Conservation (phyloP, 2,888 invertebrate genomes). For the Choristoneura rosaceana region DNA sequence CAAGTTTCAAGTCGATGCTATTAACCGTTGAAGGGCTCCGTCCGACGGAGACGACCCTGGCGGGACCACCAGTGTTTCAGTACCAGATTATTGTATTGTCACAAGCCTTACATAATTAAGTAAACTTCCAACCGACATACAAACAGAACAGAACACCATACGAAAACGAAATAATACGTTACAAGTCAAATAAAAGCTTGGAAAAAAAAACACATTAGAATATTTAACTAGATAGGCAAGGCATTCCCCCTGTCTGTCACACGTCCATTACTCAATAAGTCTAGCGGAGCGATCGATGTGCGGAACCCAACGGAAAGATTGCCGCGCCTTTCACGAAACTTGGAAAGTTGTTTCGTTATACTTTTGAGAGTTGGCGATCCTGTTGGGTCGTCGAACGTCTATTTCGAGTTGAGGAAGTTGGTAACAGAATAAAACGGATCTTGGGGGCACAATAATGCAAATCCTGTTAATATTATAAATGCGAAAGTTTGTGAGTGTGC, state of each 20-base stretch:
- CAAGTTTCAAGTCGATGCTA: no score
- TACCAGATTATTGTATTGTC: no score
- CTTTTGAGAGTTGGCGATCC: slow-evolving; percentile 7
- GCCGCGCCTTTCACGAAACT: slow-evolving; percentile 17
- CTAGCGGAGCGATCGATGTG: slow-evolving; percentile 11
- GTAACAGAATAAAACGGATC: not conserved
- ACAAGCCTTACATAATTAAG: no score
- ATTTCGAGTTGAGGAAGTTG: not conserved
- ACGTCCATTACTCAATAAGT: slow-evolving; percentile 10
- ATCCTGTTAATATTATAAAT: not conserved
- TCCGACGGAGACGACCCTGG: no score
- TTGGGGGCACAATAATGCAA: not conserved
- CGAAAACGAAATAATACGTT: no score
- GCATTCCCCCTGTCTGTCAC: slow-evolving; percentile 10
- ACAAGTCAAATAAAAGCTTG: no score
- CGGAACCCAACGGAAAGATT: slow-evolving; percentile 5
- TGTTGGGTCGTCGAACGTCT: not conserved
- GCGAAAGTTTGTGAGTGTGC: no score
- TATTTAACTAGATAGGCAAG: slow-evolving; percentile 16
- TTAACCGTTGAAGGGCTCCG: no score
- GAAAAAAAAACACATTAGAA: slow-evolving; percentile 4
- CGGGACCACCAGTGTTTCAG: no score
- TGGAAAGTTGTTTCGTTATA: slow-evolving; percentile 17
- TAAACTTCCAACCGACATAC: no score
- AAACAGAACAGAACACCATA: no score